phyloP scores from a whole-genome alignment of 2,113 vertebrate genomes.

The Cyphomyrus plagiostoma region DNA sequence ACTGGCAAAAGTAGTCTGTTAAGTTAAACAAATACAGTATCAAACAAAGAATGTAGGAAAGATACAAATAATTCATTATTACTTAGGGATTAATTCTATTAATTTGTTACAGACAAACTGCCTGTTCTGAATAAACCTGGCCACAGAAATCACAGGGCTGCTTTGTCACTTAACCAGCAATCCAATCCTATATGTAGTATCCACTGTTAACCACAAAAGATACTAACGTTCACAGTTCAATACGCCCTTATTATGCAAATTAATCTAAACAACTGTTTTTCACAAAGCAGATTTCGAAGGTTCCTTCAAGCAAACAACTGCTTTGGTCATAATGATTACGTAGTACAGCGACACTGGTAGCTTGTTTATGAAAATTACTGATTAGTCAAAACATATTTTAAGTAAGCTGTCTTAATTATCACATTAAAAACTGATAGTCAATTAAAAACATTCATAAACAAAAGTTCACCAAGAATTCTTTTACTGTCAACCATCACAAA shows the following conservation, averaged over 20 bases:
- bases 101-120: background rate
- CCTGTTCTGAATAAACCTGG: conserved; percentile 21
- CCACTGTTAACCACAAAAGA: conserved; percentile 33
- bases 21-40: background rate
- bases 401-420: background rate
- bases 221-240: conserved; percentile 30
- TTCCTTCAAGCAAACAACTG: background rate
- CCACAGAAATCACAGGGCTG: conserved; percentile 21
- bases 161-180: conserved; percentile 40
- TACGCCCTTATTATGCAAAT: conserved; percentile 28
- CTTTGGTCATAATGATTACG: background rate
- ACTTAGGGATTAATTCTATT: background rate
- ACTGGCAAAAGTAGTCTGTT: background rate
- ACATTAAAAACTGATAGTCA: background rate
- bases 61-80: background rate
- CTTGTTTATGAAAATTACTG: background rate
- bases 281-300: conserved; percentile 16
- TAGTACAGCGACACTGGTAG: background rate
- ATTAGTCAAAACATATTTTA: background rate
- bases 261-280: conserved; percentile 18
- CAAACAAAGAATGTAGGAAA: background rate
- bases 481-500: background rate
- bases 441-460: background rate
- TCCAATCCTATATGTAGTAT: conserved; percentile 44
- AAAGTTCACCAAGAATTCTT: background rate